Percentiles rank a stretch among this genome's conserved stretches.
phyloP scores from a whole-genome alignment of 2,888 invertebrate genomes.

The Drosophila prolongata region DNA sequence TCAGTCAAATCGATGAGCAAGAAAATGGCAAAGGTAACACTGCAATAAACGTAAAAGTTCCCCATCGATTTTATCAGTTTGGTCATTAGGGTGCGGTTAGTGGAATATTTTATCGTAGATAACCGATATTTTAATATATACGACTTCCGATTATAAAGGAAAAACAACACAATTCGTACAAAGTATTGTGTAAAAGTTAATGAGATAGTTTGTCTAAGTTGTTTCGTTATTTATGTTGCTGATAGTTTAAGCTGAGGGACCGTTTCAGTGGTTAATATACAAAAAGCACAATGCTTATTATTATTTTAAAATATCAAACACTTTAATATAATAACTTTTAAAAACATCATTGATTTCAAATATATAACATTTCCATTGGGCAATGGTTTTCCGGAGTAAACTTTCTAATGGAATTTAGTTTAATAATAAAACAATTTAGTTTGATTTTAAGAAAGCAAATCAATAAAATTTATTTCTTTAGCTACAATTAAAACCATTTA shows the following conservation, averaged over 20 bases:
- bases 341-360: too few relatives aligned
- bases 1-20: constrained; percentile 26
- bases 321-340: too few relatives aligned
- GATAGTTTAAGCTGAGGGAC: background rate
- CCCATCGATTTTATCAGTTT: constrained; percentile 42
- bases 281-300: too few relatives aligned
- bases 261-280: too few relatives aligned
- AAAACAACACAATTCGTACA: background rate
- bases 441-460: too few relatives aligned
- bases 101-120: constrained; percentile 11
- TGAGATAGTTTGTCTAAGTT: background rate
- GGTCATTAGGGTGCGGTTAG: constrained; percentile 28
- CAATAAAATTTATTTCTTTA: too few relatives aligned
- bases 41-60: constrained; percentile 16
- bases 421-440: too few relatives aligned
- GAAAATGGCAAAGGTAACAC: constrained; percentile 68
- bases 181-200: background rate
- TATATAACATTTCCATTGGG: too few relatives aligned
- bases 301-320: too few relatives aligned
- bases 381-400: too few relatives aligned
- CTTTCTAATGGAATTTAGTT: too few relatives aligned
- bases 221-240: background rate
- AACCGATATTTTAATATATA: constrained; percentile 12
- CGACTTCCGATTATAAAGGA: constrained; percentile 5
- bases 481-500: too few relatives aligned